Evolutionary conservation across 92 coral and sea anemone genomes (phyloP).

Genomic region (Actinernus sp.): DNA sequence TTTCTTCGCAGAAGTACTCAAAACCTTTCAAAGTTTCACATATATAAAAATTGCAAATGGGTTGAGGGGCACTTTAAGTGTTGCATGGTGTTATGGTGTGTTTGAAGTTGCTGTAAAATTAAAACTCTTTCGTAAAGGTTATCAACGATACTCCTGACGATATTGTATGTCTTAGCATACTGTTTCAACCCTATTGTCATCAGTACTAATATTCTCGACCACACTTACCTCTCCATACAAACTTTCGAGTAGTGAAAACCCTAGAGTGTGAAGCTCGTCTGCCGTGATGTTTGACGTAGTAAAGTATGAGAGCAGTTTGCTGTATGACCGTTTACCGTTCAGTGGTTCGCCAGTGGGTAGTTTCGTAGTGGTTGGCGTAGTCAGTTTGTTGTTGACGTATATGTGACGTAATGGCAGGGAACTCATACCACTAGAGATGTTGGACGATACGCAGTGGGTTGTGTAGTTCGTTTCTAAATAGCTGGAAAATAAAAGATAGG

Average conservation of each 20-base stretch:
- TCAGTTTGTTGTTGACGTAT: constrained; percentile 16
- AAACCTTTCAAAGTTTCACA: no score
- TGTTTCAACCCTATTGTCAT: neutral
- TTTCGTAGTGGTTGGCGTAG: neutral
- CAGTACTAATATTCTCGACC: no score
- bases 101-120: constrained; percentile 4
- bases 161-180: neutral
- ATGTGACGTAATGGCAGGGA: constrained; percentile 18
- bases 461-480: constrained; percentile 16
- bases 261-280: constrained; percentile 59
- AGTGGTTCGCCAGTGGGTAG: constrained; percentile 86
- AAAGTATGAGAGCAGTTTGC: constrained; percentile 59
- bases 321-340: constrained; percentile 61
- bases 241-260: constrained; percentile 40
- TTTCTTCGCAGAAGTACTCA: no score
- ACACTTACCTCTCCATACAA: constrained; percentile 63
- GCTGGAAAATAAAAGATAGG: constrained; percentile 10
- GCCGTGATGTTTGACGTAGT: constrained; percentile 74
- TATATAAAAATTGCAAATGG: no score
- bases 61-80: no score
- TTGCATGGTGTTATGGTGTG: no score
- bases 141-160: neutral
- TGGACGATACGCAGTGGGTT: constrained; percentile 30
- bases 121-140: neutral
- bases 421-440: constrained; percentile 33